phyloP scores from a whole-genome alignment of 2,888 invertebrate species.

The Erebia aethiops region DNA sequence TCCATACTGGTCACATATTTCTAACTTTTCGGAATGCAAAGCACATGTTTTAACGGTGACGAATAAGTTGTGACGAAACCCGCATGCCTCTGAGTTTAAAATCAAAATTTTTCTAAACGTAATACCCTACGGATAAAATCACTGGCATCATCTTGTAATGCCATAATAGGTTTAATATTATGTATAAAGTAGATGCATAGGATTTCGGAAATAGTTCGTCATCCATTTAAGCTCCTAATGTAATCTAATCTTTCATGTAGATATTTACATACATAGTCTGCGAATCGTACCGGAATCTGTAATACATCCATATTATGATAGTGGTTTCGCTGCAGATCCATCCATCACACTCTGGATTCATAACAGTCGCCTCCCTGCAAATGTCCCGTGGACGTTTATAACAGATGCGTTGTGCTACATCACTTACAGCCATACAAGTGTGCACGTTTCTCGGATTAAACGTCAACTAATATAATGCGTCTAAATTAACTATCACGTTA shows the following conservation, averaged over 20 bases:
- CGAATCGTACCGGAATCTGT: conserved; percentile 41
- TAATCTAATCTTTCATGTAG: conserved; percentile 26
- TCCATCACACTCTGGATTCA: conserved; percentile 75
- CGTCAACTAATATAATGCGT: not conserved
- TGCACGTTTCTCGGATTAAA: conserved; percentile 20
- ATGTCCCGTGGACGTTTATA: conserved; percentile 63
- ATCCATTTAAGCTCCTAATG: conserved; percentile 30
- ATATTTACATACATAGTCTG: conserved; percentile 33
- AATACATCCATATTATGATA: conserved; percentile 44
- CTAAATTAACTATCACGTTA: not conserved
- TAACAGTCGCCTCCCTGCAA: conserved; percentile 67
- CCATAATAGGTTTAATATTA: not conserved
- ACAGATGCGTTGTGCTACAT: conserved; percentile 60
- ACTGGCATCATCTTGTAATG: not conserved
- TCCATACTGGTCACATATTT: no score
- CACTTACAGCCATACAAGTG: conserved; percentile 24
- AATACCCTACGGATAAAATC: no score
- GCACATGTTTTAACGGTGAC: no score
- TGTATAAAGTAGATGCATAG: not conserved
- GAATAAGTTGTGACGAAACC: no score
- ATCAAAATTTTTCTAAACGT: no score
- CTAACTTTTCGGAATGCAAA: no score
- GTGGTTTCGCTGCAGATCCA: conserved; percentile 57
- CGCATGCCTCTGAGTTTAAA: no score
- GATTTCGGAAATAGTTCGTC: not conserved